Conservation (phyloP, 2,113 vertebrate species). For the Xerus inauris region DNA sequence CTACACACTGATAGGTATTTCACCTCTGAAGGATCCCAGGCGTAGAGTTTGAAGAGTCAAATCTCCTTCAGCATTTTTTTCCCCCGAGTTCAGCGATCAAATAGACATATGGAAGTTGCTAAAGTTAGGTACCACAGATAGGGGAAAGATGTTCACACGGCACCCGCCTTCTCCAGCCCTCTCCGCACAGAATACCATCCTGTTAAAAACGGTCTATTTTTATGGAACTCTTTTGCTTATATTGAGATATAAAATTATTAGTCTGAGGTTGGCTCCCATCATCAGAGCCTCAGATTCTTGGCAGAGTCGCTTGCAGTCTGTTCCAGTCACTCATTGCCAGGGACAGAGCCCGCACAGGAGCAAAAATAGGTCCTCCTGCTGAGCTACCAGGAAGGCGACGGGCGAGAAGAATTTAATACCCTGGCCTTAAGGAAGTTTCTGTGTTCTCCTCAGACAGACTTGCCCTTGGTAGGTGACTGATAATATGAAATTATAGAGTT, state of each 20-base stretch:
- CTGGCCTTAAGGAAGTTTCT: slow-evolving; percentile 86
- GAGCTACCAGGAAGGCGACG: slow-evolving; percentile 83
- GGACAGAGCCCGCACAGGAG: slow-evolving; percentile 87
- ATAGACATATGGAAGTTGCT: slow-evolving; percentile 90
- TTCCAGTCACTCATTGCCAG: slow-evolving; percentile 89
- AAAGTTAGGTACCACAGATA: slow-evolving; percentile 88
- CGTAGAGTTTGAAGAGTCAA: slow-evolving; percentile 72
- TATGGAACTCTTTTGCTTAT: slow-evolving; percentile 90
- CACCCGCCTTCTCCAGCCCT: slow-evolving; percentile 85
- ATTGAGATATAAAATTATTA: slow-evolving; percentile 93
- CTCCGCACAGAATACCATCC: slow-evolving; percentile 87
- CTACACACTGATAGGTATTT: slow-evolving; percentile 70
- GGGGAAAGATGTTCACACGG: slow-evolving; percentile 87
- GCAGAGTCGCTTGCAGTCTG: slow-evolving; percentile 89
- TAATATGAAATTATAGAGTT: slow-evolving; percentile 82
- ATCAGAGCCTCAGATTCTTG: slow-evolving; percentile 90
- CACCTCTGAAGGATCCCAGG: slow-evolving; percentile 73
- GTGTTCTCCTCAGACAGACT: slow-evolving; percentile 82
- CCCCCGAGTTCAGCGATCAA: slow-evolving; percentile 87
- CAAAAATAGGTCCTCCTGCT: slow-evolving; percentile 90
- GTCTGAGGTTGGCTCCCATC: slow-evolving; percentile 90
- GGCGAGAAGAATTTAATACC: slow-evolving; percentile 79
- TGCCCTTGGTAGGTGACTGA: slow-evolving; percentile 84
- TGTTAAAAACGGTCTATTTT: slow-evolving; percentile 91
- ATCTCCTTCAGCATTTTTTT: slow-evolving; percentile 80